phyloP scores from a whole-genome alignment of 2,113 vertebrate genomes.

The Grus americana region DNA sequence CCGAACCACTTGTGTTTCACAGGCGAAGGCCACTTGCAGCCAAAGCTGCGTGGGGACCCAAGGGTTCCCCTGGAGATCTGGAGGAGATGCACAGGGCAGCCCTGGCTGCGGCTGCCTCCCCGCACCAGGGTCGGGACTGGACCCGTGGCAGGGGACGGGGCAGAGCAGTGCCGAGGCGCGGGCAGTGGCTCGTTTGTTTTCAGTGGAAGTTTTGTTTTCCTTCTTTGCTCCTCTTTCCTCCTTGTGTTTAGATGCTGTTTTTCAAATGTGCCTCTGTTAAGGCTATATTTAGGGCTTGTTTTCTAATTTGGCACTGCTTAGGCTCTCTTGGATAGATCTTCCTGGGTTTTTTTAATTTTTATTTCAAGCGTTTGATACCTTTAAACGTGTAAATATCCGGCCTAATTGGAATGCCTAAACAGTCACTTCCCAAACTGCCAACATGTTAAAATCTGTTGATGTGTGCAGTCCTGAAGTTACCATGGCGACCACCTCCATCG shows the following conservation, averaged over 20 bases:
- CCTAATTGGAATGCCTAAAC: constrained; percentile 79
- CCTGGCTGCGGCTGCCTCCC: neutral
- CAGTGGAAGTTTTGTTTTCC: fast-evolving
- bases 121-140: fast-evolving
- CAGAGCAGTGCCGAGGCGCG: fast-evolving
- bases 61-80: neutral
- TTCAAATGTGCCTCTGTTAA: neutral
- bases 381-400: constrained; percentile 63
- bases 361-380: constrained; percentile 58
- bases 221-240: constrained; percentile 1
- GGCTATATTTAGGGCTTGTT: constrained; percentile 47
- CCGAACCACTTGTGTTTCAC: neutral
- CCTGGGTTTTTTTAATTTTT: neutral
- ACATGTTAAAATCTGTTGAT: constrained; percentile 77
- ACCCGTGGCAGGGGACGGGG: fast-evolving
- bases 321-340: constrained; percentile 19
- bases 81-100: neutral
- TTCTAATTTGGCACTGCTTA: constrained; percentile 46
- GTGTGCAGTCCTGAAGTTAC: constrained; percentile 70
- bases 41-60: fast-evolving
- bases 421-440: constrained; percentile 80
- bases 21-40: fast-evolving
- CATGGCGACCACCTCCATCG: constrained; percentile 70
- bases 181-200: neutral
- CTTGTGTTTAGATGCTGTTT: neutral